Evolutionary conservation across 2,797 vertebrate species (phyloP), one percentile per base, ranked within the genome.

Genomic region (Eupleurogrammus muticus): DNA sequence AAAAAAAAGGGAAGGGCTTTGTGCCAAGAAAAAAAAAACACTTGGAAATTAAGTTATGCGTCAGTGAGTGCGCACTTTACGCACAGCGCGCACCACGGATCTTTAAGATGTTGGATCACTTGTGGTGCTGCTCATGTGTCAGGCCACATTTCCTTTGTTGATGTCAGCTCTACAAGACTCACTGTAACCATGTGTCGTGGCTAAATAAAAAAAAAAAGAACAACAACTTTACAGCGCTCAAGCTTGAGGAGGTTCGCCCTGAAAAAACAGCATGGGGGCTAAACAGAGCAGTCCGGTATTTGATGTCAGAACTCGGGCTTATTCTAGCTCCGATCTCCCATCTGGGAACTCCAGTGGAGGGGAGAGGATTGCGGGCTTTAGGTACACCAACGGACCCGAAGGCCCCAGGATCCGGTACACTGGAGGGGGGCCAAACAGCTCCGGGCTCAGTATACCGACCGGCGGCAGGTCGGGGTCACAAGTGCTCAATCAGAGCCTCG

Each of bases 281-380:
- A 97, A 96, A 82, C 96, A 95, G 92, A 98, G 96, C 87, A 95
- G 90, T 87, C 95, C 95, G 7, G 93, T 91, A 13, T 93, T 92
- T 47, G 94, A 94, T 70, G 94, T 95, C 85, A 96, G 97, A 82
- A 93, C 96, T 82, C 94, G 97, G 79, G 96, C 96, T 65, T 99
- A 96, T 80, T 99, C 97, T 55, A 96, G 96, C 81, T 97, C 96
- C 36, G 97, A 98, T 63, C 83, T 97, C 34, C 95, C 95, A 48
- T 95, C 96, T 64, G 90, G 90, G 38, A 92, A 92, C 73, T 72
- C 93, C 47, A 83, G 80, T 62, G 86, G 86, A 52, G 88, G 91
- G 20, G 94, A 94, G 21, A 90, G 93, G 21, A 86, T 89, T 67
- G 90, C 93, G n/a, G 92, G 92, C n/a, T 87, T 94, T 28, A 86